Conservation (phyloP, 2,888 invertebrate genomes). For the Sipunculus nudus region DNA sequence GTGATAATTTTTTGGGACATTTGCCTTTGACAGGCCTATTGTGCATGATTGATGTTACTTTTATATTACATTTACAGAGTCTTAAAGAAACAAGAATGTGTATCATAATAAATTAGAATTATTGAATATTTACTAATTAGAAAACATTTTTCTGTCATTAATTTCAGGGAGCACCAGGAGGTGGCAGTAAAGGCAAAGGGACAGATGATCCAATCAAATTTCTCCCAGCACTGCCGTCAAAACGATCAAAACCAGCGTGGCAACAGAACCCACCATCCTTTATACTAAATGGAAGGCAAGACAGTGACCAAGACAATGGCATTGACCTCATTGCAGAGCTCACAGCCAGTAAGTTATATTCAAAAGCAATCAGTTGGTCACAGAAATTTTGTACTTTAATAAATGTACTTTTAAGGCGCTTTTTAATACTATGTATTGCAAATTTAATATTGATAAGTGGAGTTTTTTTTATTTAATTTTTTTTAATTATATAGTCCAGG, state of each 20-base stretch:
- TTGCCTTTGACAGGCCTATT: too few species aligned
- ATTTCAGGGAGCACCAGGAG: slow-evolving; percentile 45
- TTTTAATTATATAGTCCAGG: too few species aligned
- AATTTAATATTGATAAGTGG: background rate
- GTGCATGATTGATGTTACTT: too few species aligned
- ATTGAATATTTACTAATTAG: too few species aligned
- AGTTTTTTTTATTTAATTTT: slow-evolving; percentile 2
- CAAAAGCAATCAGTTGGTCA: background rate
- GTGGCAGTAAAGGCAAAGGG: slow-evolving; percentile 59
- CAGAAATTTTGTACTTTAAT: background rate
- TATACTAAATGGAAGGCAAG: slow-evolving; percentile 53
- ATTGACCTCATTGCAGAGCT: slow-evolving; percentile 63
- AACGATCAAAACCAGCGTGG: slow-evolving; percentile 63
- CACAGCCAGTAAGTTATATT: slow-evolving; percentile 56
- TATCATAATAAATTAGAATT: too few species aligned
- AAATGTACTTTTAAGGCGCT: too few species aligned
- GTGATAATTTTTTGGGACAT: too few species aligned
- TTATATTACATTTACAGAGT: too few species aligned
- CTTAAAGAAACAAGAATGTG: too few species aligned
- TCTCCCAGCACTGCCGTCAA: slow-evolving; percentile 63
- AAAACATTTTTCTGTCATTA: too few species aligned
- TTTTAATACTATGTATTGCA: slow-evolving; percentile 5
- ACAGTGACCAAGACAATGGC: slow-evolving; percentile 47
- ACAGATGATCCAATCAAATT: slow-evolving; percentile 63
- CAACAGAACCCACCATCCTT: slow-evolving; percentile 61